Evolutionary conservation across 2,113 vertebrate genomes (phyloP).

Genomic region (Reinhardtius hippoglossoides): DNA sequence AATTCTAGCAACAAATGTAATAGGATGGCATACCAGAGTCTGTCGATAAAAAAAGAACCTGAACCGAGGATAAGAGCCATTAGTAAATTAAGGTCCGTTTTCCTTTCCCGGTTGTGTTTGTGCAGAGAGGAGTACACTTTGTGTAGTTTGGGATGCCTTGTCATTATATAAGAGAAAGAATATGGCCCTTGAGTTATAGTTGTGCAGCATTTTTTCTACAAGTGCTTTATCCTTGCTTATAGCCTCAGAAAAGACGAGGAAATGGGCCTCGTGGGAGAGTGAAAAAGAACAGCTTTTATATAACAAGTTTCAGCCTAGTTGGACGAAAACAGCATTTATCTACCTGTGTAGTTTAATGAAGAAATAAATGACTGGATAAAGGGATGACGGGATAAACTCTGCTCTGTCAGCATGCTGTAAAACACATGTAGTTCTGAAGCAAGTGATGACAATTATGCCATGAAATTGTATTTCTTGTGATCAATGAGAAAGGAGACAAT

Average conservation of each 20-base stretch:
- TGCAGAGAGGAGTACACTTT: constrained; percentile 28
- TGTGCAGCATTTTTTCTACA: constrained; percentile 29
- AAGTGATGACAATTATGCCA: constrained; percentile 25
- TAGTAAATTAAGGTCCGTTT: constrained; percentile 34
- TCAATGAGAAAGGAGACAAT: constrained; percentile 21
- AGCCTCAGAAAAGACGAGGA: constrained; percentile 38
- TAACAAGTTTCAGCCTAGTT: constrained; percentile 48
- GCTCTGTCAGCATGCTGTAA: constrained; percentile 15
- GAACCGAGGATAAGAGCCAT: constrained; percentile 48
- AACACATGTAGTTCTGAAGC: neutral
- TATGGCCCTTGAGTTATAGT: constrained; percentile 55
- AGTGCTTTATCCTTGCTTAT: constrained; percentile 37
- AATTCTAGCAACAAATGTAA: constrained; percentile 57
- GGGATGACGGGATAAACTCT: constrained; percentile 32
- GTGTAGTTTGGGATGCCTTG: constrained; percentile 47
- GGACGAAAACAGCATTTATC: constrained; percentile 48
- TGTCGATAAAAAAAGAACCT: constrained; percentile 32
- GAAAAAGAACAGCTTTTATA: constrained; percentile 43
- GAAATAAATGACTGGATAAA: constrained; percentile 46
- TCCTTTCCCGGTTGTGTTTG: constrained; percentile 33
- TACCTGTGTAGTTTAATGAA: constrained; percentile 34
- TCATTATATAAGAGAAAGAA: constrained; percentile 62
- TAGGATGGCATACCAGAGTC: constrained; percentile 39
- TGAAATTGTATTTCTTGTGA: constrained; percentile 52
- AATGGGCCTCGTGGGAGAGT: constrained; percentile 46